A percentile compares a stretch with the other conserved stretches of the same genome.
Evolutionary conservation across 2,888 invertebrate species (phyloP).

Genomic region (Oasisia sp.): DNA sequence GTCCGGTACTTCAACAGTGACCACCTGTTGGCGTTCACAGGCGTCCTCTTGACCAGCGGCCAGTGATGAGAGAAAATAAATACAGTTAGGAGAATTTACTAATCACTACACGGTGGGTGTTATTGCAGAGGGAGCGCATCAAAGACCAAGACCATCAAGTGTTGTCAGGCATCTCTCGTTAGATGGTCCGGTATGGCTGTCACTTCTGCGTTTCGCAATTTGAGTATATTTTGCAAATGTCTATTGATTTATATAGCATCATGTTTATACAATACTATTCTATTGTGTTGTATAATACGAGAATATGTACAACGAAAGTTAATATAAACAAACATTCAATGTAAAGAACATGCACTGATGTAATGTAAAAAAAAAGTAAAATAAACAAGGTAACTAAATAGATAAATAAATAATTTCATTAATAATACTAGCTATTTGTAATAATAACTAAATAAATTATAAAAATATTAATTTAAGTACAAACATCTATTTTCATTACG

Average conservation of each 20-base stretch:
- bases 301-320: too few species aligned
- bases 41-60: background rate
- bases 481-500: background rate
- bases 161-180: background rate
- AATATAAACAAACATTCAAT: too few species aligned
- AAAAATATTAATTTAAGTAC: too few species aligned
- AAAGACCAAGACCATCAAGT: background rate
- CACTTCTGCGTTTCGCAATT: background rate
- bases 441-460: too few species aligned
- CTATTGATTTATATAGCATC: too few species aligned
- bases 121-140: background rate
- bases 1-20: background rate
- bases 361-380: too few species aligned
- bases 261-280: too few species aligned
- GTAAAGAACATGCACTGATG: too few species aligned
- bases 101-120: background rate
- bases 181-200: background rate
- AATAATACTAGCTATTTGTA: too few species aligned
- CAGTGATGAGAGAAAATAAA: constrained; percentile 6
- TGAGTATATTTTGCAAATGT: background rate
- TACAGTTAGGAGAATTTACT: background rate
- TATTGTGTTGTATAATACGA: too few species aligned
- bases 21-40: background rate
- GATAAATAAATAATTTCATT: too few species aligned
- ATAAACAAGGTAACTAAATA: too few species aligned